Base-by-base conservation (phyloP, 2,888 invertebrate species). In the Rutpela maculata region DNA sequence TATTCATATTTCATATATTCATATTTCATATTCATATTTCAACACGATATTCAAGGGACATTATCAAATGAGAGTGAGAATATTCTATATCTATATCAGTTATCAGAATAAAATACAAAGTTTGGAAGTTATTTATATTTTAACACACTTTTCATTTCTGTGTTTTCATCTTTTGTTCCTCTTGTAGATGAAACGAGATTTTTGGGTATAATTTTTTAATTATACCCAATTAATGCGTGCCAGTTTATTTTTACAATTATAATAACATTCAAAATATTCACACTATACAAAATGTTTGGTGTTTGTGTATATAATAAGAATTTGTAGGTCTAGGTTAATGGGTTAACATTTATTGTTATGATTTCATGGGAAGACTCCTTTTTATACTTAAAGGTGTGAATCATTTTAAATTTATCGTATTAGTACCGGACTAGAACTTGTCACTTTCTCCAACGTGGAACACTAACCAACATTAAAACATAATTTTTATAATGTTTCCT, bases 251-350 rank as follows among this genome's bases (percentile, higher is more conserved):
- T n/a, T 15, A n/a, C n/a, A n/a, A 1, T 43, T 50, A n/a, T n/a
- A 15, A n/a, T n/a, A 50, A n/a, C 6, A 50, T 3, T 50, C 2
- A 50, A 15, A n/a, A n/a, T n/a, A n/a, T 50, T 50, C 50, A 50
- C 50, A n/a, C 15, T 50, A 50, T 50, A 50, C 50, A 50, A 50
- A 50, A 50, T 50, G 12, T 50, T 50, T 50, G n/a, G 7, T n/a
- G n/a, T 50, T n/a, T 50, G 50, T 1, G n/a, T 7, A 50, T 50
- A 50, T 50, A 59, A 17, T 17, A 67, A 12, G 12, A 50, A n/a
- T 18, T 50, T 67, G 22, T 67, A 50, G 66, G 66, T 66, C 66
- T 66, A 22, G 67, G 67, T 67, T 50, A 67, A 19, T 67, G 55
- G 67, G 67, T 65, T 65, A 65, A 18, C 1, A 55, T 50, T 67